phyloP scores from a whole-genome alignment of 2,888 invertebrate genomes.

The Ophion obscuratus region DNA sequence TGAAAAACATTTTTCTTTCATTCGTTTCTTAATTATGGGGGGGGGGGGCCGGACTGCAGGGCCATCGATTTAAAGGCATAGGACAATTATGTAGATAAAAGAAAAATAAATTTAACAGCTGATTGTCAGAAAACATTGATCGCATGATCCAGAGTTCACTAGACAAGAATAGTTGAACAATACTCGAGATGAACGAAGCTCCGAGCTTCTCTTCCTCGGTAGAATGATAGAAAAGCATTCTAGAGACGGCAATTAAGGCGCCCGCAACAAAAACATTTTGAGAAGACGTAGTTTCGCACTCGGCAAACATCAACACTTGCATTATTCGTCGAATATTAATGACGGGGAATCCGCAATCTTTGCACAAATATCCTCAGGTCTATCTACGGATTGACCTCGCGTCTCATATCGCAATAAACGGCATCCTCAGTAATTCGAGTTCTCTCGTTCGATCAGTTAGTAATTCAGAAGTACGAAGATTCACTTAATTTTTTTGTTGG shows the following conservation, averaged over 20 bases:
- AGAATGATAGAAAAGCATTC: not conserved
- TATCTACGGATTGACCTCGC: slow-evolving; percentile 40
- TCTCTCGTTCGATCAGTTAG: not conserved
- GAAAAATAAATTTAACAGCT: not conserved
- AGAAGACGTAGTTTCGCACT: not conserved
- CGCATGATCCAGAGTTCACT: not conserved
- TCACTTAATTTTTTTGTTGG: not conserved
- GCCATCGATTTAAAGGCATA: not conserved
- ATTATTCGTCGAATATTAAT: slow-evolving; percentile 20
- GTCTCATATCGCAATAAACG: slow-evolving; percentile 1
- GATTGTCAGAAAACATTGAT: not conserved
- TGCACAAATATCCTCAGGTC: slow-evolving; percentile 8
- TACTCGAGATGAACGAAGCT: not conserved
- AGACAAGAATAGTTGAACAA: not conserved
- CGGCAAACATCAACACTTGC: not conserved
- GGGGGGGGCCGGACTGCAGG: not conserved
- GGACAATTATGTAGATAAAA: not conserved
- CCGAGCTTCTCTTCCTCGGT: not conserved
- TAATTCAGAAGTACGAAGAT: not conserved
- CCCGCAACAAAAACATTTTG: not conserved
- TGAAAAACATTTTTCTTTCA: no score
- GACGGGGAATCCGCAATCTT: slow-evolving; percentile 24
- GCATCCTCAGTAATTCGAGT: slow-evolving; percentile 46
- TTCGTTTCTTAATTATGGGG: not conserved
- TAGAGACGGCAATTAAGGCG: not conserved